Conservation (phyloP, 1,140 invertebrate species). For the Himalopsyche phryganea region DNA sequence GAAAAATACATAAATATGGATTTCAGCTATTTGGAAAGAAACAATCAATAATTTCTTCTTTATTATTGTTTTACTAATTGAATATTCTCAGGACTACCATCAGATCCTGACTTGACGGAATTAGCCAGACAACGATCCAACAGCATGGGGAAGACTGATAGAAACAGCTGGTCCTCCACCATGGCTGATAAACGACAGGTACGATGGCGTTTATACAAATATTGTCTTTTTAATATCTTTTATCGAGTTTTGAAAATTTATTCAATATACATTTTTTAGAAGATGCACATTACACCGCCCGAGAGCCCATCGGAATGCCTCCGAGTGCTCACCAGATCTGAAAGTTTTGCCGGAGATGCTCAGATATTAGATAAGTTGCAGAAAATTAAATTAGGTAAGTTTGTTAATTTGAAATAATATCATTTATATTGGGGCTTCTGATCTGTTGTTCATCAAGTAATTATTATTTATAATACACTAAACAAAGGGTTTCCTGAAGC, state of each 20-base stretch:
- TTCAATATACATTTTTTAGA: too few relatives aligned
- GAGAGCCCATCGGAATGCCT: conserved; percentile 55
- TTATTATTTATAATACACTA: too few relatives aligned
- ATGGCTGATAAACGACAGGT: conserved; percentile 50
- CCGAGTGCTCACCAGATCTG: conserved; percentile 57
- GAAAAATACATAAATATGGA: too few relatives aligned
- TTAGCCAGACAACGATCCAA: conserved; percentile 44
- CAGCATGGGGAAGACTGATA: conserved; percentile 44
- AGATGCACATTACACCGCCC: conserved; percentile 48
- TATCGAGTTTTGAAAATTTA: too few relatives aligned
- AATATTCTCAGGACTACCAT: conserved; percentile 41
- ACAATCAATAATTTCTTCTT: too few relatives aligned
- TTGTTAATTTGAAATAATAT: too few relatives aligned
- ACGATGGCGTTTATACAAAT: too few relatives aligned
- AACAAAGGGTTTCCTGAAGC: not conserved
- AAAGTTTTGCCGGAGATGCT: conserved; percentile 73
- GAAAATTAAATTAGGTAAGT: conserved; percentile 39
- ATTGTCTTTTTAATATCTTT: too few relatives aligned
- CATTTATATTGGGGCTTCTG: too few relatives aligned
- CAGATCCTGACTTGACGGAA: conserved; percentile 46
- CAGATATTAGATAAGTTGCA: conserved; percentile 70
- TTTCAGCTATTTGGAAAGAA: too few relatives aligned
- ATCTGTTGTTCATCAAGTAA: too few relatives aligned
- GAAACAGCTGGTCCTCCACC: conserved; percentile 33
- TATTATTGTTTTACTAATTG: too few relatives aligned